Conservation (phyloP, 2,113 vertebrate genomes). For the Antechinus stuartii region DNA sequence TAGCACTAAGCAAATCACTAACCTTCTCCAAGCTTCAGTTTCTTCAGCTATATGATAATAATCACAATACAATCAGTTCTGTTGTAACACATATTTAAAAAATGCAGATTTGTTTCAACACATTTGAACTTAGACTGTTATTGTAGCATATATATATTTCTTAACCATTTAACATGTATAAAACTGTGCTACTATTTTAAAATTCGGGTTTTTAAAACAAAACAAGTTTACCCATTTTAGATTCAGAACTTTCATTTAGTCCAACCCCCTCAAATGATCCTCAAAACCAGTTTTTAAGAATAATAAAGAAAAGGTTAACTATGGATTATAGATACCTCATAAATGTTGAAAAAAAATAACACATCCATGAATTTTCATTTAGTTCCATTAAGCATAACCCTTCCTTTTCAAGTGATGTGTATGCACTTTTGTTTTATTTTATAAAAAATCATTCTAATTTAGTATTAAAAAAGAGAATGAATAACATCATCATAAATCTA, state of each 20-base stretch:
- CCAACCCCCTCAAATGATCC: background rate
- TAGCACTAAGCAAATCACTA: background rate
- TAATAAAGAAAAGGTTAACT: background rate
- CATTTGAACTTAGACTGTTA: background rate
- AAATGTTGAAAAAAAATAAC: background rate
- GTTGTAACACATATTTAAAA: background rate
- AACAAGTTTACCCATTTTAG: background rate
- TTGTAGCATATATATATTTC: background rate
- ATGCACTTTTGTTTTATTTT: too few relatives aligned
- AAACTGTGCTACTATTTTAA: background rate
- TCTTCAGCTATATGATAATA: background rate
- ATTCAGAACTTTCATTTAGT: background rate
- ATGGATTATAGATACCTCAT: background rate
- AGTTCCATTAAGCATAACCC: too few relatives aligned
- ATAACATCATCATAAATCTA: slow-evolving; percentile 15
- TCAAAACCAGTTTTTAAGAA: background rate
- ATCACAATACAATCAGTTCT: background rate
- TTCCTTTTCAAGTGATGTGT: accelerated
- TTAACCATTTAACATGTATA: background rate
- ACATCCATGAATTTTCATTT: background rate
- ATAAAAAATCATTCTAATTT: background rate
- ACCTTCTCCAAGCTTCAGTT: background rate
- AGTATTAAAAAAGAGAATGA: background rate
- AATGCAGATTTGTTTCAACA: background rate
- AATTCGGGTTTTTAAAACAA: background rate